phyloP scores from a whole-genome alignment of 1,140 invertebrate genomes.

The Calycopis cecrops region DNA sequence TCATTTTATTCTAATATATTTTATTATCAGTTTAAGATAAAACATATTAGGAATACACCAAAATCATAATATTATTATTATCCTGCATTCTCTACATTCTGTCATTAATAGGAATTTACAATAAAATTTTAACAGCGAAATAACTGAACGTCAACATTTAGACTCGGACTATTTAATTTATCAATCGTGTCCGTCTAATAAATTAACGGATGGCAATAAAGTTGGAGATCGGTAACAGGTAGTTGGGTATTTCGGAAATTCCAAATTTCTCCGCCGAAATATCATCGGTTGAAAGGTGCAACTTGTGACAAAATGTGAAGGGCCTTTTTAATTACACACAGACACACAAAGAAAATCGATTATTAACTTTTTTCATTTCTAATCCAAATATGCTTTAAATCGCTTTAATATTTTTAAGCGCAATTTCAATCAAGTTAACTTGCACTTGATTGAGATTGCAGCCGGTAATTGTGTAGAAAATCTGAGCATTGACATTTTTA shows the following conservation, averaged over 20 bases:
- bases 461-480: conserved; percentile 17
- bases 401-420: conserved; percentile 16
- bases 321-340: conserved; percentile 7
- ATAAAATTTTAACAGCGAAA: too few species aligned
- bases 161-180: conserved; percentile 43
- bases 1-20: too few species aligned
- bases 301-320: conserved; percentile 11
- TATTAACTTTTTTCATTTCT: conserved; percentile 6
- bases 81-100: too few species aligned
- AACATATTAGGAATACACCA: too few species aligned
- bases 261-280: conserved; percentile 45
- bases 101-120: too few species aligned
- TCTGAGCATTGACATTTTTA: conserved; percentile 19
- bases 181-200: conserved; percentile 43
- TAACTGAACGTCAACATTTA: neutral
- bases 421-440: conserved; percentile 19
- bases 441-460: conserved; percentile 19
- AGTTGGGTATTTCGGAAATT: conserved; percentile 41
- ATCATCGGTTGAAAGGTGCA: conserved; percentile 11
- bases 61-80: too few species aligned
- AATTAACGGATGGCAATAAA: conserved; percentile 55
- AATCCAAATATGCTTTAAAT: conserved; percentile 13
- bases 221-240: conserved; percentile 56
- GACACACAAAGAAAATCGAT: neutral
- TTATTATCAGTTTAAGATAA: too few species aligned